Percentiles rank a stretch among this genome's conserved stretches.
phyloP scores from a whole-genome alignment of 2,888 invertebrate genomes.

The Ormyrus rosae region DNA sequence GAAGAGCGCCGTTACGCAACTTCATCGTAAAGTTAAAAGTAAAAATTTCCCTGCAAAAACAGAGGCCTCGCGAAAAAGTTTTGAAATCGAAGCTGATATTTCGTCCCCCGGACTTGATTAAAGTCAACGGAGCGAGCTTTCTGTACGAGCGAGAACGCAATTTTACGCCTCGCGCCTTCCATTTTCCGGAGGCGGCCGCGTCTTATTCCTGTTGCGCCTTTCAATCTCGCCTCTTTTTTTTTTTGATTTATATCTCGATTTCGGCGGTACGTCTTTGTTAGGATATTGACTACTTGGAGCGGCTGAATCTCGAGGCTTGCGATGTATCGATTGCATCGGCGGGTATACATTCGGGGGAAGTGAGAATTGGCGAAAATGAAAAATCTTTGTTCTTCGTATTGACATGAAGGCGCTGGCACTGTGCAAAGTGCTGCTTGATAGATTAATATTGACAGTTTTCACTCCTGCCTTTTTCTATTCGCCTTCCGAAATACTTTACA shows the following conservation, averaged over 20 bases:
- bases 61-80: neutral
- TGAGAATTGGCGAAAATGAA: no score
- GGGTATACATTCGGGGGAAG: no score
- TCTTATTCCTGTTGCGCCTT: no score
- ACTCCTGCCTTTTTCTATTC: no score
- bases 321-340: no score
- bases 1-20: constrained; percentile 14
- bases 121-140: constrained; percentile 41
- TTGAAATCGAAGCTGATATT: constrained; percentile 38
- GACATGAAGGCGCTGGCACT: no score
- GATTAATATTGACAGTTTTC: no score
- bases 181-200: constrained; percentile 34
- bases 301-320: no score
- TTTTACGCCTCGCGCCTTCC: constrained; percentile 48
- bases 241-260: constrained; percentile 14
- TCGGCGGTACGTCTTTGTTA: neutral
- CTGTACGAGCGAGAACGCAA: constrained; percentile 40
- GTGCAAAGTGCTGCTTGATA: no score
- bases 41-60: constrained; percentile 16
- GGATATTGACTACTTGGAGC: constrained; percentile 22
- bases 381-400: no score
- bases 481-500: no score
- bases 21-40: constrained; percentile 17
- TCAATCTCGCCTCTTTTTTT: neutral
- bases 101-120: constrained; percentile 37